Percentiles rank a stretch among this genome's conserved stretches.
Evolutionary conservation across 2,797 vertebrate genomes (phyloP).

Genomic region (Pipistrellus kuhlii): DNA sequence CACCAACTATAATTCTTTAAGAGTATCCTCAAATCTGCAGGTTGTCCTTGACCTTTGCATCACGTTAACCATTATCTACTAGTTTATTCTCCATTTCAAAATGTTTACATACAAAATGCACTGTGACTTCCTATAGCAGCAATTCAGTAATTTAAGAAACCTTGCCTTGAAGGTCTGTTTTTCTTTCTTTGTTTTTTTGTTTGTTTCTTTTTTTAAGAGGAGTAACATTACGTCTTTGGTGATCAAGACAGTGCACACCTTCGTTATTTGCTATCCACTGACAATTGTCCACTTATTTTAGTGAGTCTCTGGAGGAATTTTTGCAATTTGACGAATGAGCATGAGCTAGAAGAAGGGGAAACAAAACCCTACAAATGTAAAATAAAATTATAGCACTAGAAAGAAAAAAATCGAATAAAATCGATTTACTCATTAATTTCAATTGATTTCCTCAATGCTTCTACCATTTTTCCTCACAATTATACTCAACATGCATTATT

Average conservation of each 20-base stretch:
- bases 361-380: background rate
- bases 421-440: constrained; percentile 23
- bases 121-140: background rate
- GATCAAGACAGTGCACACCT: background rate
- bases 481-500: background rate
- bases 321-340: constrained; percentile 11
- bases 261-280: background rate
- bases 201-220: background rate
- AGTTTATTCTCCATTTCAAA: background rate
- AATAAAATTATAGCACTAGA: background rate
- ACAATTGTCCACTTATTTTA: constrained; percentile 35
- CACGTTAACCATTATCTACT: background rate
- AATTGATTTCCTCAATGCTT: background rate
- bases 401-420: constrained; percentile 30
- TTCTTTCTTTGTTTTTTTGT: background rate
- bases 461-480: background rate
- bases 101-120: background rate
- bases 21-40: background rate
- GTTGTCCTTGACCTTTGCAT: background rate
- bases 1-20: background rate
- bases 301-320: background rate
- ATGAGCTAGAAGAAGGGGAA: background rate
- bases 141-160: background rate
- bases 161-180: background rate
- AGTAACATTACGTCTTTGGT: constrained; percentile 19